phyloP scores from a whole-genome alignment of 2,113 vertebrate species.

The Fregata magnificens region DNA sequence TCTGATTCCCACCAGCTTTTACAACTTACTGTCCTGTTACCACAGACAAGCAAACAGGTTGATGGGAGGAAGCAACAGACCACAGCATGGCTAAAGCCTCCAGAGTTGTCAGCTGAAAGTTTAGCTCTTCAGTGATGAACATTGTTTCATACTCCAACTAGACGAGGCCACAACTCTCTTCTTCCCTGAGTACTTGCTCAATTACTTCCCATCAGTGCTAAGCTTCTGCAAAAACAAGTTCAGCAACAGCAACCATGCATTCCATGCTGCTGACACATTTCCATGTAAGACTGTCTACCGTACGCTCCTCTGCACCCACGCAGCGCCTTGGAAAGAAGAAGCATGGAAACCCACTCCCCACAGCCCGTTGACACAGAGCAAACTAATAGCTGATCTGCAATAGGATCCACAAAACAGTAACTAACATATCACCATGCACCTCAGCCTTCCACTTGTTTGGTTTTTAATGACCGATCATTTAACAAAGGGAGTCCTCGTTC shows the following conservation, averaged over 20 bases:
- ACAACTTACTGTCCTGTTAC: background rate
- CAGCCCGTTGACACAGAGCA: background rate
- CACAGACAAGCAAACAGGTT: background rate
- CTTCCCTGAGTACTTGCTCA: background rate
- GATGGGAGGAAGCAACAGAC: background rate
- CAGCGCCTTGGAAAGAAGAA: background rate
- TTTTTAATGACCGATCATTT: background rate
- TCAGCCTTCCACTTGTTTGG: background rate
- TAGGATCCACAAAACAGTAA: background rate
- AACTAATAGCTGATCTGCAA: background rate
- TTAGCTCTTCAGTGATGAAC: background rate
- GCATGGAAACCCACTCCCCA: background rate
- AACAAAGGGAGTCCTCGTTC: background rate
- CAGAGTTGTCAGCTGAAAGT: background rate
- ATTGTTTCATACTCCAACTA: fast-evolving
- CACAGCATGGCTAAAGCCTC: background rate
- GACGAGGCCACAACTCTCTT: background rate
- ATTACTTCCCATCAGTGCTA: background rate
- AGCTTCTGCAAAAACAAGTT: background rate
- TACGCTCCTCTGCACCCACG: too few species aligned
- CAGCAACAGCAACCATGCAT: background rate
- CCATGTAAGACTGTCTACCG: fast-evolving
- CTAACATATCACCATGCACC: fast-evolving
- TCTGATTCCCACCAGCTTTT: background rate
- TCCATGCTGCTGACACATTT: background rate